Percentiles rank a stretch among this genome's conserved stretches.
Evolutionary conservation across 2,113 vertebrate genomes (phyloP).

Genomic region (Carassius gibelio): DNA sequence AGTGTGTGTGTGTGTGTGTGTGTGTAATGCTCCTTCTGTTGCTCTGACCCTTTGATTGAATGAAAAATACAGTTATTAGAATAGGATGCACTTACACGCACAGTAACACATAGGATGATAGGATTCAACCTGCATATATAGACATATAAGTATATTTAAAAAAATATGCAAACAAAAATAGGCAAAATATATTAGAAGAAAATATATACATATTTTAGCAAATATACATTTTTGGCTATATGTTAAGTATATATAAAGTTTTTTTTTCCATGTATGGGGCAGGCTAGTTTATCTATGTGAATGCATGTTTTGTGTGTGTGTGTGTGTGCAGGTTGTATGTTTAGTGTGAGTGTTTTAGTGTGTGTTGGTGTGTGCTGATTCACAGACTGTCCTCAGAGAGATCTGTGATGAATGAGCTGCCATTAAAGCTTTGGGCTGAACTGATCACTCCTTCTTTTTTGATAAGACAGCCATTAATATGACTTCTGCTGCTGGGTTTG

Average conservation of each 20-base stretch:
- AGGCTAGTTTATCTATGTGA: too few relatives aligned
- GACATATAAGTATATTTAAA: too few relatives aligned
- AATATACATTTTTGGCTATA: too few relatives aligned
- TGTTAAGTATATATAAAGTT: too few relatives aligned
- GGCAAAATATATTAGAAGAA: too few relatives aligned
- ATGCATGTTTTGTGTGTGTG: too few relatives aligned
- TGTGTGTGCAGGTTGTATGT: too few relatives aligned
- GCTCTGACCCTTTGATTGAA: not conserved
- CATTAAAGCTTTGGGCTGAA: conserved; percentile 29
- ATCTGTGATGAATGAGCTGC: conserved; percentile 36
- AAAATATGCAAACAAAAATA: too few relatives aligned
- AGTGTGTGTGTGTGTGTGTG: not conserved
- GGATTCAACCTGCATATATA: too few relatives aligned
- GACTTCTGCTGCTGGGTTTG: not conserved
- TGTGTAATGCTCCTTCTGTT: not conserved
- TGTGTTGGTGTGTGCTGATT: not conserved
- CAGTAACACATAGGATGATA: too few relatives aligned
- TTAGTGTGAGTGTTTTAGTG: not conserved
- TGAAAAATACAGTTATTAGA: not conserved
- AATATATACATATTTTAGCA: too few relatives aligned
- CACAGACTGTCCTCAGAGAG: conserved; percentile 13
- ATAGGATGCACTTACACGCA: not conserved
- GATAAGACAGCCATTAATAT: not conserved
- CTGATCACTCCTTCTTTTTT: conserved; percentile 34
- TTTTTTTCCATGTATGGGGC: too few relatives aligned